phyloP scores from a whole-genome alignment of 2,113 vertebrate genomes.

The Mola mola region DNA sequence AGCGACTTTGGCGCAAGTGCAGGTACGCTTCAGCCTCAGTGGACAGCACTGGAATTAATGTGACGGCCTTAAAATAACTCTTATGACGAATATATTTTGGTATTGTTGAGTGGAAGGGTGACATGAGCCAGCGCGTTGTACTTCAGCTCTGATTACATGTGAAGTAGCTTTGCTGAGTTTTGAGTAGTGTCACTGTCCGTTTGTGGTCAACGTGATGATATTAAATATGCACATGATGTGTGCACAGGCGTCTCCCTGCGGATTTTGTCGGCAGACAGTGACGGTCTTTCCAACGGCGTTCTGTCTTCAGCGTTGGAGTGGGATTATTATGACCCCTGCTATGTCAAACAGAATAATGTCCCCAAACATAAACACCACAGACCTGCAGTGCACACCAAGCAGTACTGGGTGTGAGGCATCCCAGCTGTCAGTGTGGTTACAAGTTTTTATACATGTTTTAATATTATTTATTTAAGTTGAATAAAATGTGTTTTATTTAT shows the following conservation, averaged over 20 bases:
- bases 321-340: constrained; percentile 87
- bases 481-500: neutral
- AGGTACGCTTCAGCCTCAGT: constrained; percentile 58
- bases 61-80: neutral
- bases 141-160: too few relatives aligned
- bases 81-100: too few relatives aligned
- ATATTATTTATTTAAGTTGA: constrained; percentile 39
- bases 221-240: neutral
- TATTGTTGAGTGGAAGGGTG: neutral
- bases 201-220: neutral
- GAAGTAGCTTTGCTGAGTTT: too few relatives aligned
- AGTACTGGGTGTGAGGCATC: constrained; percentile 81
- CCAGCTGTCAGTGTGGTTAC: neutral
- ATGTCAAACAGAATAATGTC: constrained; percentile 79
- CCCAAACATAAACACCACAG: constrained; percentile 72
- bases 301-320: constrained; percentile 80
- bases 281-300: constrained; percentile 71
- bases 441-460: constrained; percentile 43
- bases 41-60: constrained; percentile 6
- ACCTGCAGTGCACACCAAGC: constrained; percentile 71
- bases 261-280: constrained; percentile 84
- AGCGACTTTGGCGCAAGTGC: constrained; percentile 88
- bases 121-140: too few relatives aligned
- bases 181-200: too few relatives aligned
- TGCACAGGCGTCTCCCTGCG: constrained; percentile 82